phyloP scores from a whole-genome alignment of 2,113 vertebrate species.

The Podocnemis expansa region DNA sequence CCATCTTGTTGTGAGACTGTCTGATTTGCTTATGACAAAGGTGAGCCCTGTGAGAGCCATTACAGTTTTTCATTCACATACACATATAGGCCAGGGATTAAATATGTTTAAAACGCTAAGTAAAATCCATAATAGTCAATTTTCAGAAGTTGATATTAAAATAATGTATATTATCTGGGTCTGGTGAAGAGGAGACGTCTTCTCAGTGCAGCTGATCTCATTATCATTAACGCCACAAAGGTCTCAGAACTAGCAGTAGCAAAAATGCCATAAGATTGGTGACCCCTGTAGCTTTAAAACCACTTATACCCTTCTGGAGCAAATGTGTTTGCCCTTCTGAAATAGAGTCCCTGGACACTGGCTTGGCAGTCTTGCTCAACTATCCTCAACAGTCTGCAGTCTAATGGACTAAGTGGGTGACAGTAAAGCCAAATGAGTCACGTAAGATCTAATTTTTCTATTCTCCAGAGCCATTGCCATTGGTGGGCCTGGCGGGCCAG shows the following conservation, averaged over 20 bases:
- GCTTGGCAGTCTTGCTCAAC: rapidly evolving
- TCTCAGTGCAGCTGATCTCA: neutral
- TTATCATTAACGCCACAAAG: neutral
- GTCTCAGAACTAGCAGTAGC: neutral
- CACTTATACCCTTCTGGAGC: neutral
- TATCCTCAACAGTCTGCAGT: neutral
- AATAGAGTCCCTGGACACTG: rapidly evolving
- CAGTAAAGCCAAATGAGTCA: no score
- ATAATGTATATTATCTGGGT: neutral
- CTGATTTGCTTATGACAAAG: constrained; percentile 33
- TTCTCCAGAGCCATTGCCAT: no score
- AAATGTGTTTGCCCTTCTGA: neutral
- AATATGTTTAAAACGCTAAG: neutral
- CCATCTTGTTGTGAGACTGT: constrained; percentile 55
- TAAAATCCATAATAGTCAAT: neutral
- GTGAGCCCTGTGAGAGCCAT: neutral
- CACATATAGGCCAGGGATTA: neutral
- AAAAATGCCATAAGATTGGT: neutral
- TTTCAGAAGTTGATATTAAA: neutral
- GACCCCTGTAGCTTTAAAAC: neutral
- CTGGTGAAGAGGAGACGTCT: neutral
- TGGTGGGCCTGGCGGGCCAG: no score
- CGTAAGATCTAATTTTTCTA: no score
- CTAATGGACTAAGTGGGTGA: neutral
- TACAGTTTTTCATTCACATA: constrained; percentile 9